Conservation (phyloP, 2,888 invertebrate genomes). For the Orthonychiurus folsomi region DNA sequence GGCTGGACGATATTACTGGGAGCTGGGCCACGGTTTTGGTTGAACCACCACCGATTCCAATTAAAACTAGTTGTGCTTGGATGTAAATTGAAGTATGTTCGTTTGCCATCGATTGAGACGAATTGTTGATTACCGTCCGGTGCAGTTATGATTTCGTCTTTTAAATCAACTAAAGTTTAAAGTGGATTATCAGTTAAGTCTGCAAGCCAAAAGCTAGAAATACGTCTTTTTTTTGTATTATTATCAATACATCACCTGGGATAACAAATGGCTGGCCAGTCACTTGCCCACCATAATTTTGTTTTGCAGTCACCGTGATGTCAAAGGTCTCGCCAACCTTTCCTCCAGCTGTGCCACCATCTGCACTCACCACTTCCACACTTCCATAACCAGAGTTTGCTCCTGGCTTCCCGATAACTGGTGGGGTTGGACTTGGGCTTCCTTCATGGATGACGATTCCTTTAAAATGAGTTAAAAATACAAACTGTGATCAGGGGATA, state of each 20-base stretch:
- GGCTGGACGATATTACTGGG: not conserved
- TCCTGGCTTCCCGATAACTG: conserved; percentile 56
- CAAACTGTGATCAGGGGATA: too few relatives aligned
- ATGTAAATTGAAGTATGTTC: conserved; percentile 77
- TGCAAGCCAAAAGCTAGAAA: too few relatives aligned
- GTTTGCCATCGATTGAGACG: conserved; percentile 83
- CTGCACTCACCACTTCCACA: conserved; percentile 46
- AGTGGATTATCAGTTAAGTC: conserved; percentile 5
- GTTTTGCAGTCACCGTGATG: conserved; percentile 77
- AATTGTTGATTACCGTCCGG: conserved; percentile 72
- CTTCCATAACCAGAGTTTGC: conserved; percentile 44
- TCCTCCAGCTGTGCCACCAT: conserved; percentile 46
- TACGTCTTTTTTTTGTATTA: too few relatives aligned
- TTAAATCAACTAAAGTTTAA: conserved; percentile 54
- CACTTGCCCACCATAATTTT: conserved; percentile 60
- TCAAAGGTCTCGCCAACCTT: conserved; percentile 64
- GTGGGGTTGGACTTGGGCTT: conserved; percentile 49
- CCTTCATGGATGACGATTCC: conserved; percentile 76
- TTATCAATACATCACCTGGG: conserved; percentile 49
- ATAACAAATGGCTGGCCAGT: conserved; percentile 50
- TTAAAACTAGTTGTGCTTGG: too few relatives aligned
- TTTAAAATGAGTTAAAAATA: conserved; percentile 44
- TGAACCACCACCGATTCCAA: not conserved
- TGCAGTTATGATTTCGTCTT: conserved; percentile 57
- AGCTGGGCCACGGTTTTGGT: not conserved